phyloP scores from a whole-genome alignment of 2,797 vertebrate species.

The Rhynchotus rufescens region DNA sequence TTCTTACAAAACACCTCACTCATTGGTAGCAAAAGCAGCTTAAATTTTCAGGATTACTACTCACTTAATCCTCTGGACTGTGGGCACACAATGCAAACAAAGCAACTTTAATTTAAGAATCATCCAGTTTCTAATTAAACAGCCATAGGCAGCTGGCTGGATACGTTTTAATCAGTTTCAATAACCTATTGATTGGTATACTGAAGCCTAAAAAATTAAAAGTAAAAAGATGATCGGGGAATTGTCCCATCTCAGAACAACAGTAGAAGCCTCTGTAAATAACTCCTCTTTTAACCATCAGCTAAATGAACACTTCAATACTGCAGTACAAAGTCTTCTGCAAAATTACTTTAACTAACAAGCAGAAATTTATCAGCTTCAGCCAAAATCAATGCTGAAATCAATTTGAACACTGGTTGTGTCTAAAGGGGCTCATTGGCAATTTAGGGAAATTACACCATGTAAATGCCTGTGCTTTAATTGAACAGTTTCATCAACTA shows the following conservation, averaged over 20 bases:
- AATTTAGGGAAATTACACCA: constrained; percentile 93
- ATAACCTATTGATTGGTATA: constrained; percentile 86
- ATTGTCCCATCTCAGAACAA: constrained; percentile 85
- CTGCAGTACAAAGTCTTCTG: constrained; percentile 86
- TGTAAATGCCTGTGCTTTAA: constrained; percentile 92
- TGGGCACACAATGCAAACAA: constrained; percentile 57
- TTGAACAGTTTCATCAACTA: constrained; percentile 88
- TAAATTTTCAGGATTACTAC: constrained; percentile 42
- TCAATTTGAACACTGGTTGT: constrained; percentile 90
- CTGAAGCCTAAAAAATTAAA: constrained; percentile 87
- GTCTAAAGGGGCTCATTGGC: constrained; percentile 89
- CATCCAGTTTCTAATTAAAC: constrained; percentile 87
- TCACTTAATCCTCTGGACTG: constrained; percentile 56
- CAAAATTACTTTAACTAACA: constrained; percentile 93
- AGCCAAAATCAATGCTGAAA: constrained; percentile 90
- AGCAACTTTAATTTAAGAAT: constrained; percentile 87
- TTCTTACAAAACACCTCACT: background rate
- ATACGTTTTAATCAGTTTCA: constrained; percentile 89
- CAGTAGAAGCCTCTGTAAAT: constrained; percentile 85
- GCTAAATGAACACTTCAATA: constrained; percentile 90
- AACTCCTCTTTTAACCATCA: constrained; percentile 89
- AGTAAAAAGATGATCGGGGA: constrained; percentile 87
- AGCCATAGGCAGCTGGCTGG: constrained; percentile 87
- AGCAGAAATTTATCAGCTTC: constrained; percentile 93
- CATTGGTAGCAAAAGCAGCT: constrained; percentile 2